Evolutionary conservation across 2,797 vertebrate genomes (phyloP).

Genomic region (Bufotes viridis): DNA sequence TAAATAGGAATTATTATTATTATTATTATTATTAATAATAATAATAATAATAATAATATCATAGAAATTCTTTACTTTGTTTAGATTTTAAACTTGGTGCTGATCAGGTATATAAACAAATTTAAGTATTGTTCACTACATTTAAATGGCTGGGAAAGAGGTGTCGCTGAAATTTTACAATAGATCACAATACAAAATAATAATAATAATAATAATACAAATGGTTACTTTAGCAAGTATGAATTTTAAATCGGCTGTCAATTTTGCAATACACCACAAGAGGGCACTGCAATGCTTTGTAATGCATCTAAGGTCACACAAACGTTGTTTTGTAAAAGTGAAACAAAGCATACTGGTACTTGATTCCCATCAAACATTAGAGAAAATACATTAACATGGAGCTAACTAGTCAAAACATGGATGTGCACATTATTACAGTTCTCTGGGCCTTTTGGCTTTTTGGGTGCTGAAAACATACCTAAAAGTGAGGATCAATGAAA

Average conservation of each 20-base stretch:
- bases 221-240: background rate
- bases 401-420: too few relatives aligned
- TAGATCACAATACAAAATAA: background rate
- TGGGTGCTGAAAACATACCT: too few relatives aligned
- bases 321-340: background rate
- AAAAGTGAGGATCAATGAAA: background rate
- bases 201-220: too few relatives aligned
- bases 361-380: background rate
- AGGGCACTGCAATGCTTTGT: slow-evolving; percentile 6
- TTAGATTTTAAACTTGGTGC: background rate
- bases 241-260: background rate
- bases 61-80: too few relatives aligned
- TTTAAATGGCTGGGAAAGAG: background rate
- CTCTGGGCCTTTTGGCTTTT: too few relatives aligned
- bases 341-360: background rate
- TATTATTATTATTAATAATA: too few relatives aligned
- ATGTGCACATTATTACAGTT: too few relatives aligned
- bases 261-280: background rate
- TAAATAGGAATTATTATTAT: too few relatives aligned
- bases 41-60: too few relatives aligned
- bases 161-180: background rate
- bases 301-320: background rate
- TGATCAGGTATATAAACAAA: background rate
- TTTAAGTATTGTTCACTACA: background rate
- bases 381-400: too few relatives aligned